Conservation (phyloP, 2,113 vertebrate species). For the Halcyon senegalensis region DNA sequence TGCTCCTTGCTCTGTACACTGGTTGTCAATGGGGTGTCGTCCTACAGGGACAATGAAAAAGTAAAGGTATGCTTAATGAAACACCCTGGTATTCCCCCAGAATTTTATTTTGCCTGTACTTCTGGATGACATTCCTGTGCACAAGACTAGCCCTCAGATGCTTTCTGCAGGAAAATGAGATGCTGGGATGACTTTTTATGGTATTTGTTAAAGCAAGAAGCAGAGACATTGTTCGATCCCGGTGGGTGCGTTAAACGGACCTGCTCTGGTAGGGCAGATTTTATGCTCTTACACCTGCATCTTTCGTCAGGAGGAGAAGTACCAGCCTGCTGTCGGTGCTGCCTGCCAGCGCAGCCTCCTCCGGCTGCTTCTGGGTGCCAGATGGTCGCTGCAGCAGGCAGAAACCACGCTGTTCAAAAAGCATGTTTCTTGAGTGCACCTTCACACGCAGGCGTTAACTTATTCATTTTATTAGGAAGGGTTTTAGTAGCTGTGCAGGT, state of each 20-base stretch:
- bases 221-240: neutral
- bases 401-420: neutral
- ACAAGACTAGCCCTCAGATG: neutral
- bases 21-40: neutral
- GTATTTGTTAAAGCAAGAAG: neutral
- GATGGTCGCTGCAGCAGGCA: neutral
- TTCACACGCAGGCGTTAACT: neutral
- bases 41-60: neutral
- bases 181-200: neutral
- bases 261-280: neutral
- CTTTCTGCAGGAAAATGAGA: neutral
- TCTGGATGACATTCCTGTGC: neutral
- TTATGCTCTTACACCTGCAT: neutral
- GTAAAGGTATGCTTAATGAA: conserved; percentile 10
- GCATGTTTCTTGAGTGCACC: neutral
- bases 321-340: accelerated
- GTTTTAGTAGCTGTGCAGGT: neutral
- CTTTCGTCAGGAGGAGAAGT: neutral
- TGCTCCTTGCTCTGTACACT: neutral
- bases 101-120: neutral
- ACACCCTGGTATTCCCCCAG: neutral
- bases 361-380: neutral
- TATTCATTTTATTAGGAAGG: neutral
- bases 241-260: neutral
- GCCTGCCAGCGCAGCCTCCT: neutral